Evolutionary conservation across 2,888 invertebrate genomes (phyloP), one percentile per base, ranked within the genome.

Genomic region (Cheiracanthium punctorium): DNA sequence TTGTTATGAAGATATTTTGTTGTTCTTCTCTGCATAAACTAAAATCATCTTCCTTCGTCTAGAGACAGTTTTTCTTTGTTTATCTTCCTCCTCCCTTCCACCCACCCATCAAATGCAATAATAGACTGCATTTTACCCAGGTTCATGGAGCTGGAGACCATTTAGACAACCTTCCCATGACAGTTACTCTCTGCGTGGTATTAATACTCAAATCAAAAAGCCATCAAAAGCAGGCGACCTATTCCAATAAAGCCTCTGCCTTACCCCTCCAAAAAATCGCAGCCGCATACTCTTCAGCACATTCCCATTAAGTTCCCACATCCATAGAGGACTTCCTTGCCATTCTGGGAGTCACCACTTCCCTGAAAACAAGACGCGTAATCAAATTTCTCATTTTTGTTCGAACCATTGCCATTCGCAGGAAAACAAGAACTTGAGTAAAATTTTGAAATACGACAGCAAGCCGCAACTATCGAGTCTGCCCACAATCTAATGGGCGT

Each of bases 401-500:
- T 17, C 24, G 24, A 58, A 58, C 58, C 58, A 24, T 58, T 58
- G 58, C 58, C 58, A 58, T 58, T 58, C 37, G 33, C n/a, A 69
- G 20, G 69, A 32, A 69, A 69, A 69, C 69, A 37, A 69, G 33
- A 69, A 69, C 33, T 33, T 69, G 33, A 69, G 37, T 32, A 69
- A 58, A 58, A 58, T 58, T 58, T 58, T 58, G 58, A 58, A 69
- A 69, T 69, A 69, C 37, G 69, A 33, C 33, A 70, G 33, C 12
- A 10, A 41, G 37, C 17, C 41, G 70, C 37, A 71, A 41, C 10
- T 73, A 52, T 74, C 32, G 32, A 33, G 58, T 20, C 32, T 73
- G 48, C 77, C 65, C 33, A 69, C 71, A 43, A 64, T 65, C 82
- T 84, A 84, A 84, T 84, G 82, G 82, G 37, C 67, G 33, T 33